Evolutionary conservation across 2,797 vertebrate species (phyloP).

Genomic region (Alfaro cultratus): DNA sequence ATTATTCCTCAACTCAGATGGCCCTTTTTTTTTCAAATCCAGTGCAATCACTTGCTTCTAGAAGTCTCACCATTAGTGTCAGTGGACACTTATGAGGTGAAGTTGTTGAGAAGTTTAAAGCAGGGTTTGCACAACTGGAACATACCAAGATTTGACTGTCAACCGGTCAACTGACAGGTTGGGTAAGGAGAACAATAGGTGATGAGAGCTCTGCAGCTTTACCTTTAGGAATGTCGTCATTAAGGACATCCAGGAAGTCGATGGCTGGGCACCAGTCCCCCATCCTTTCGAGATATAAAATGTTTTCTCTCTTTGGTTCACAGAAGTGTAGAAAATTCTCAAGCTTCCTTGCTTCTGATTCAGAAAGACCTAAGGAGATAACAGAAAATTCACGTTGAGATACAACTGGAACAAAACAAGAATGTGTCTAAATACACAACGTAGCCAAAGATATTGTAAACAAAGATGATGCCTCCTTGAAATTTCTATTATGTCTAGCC

Average conservation of each 20-base stretch:
- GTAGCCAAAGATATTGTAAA: background rate
- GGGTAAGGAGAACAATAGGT: background rate
- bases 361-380: constrained; percentile 83
- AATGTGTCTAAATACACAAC: background rate
- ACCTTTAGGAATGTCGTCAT: constrained; percentile 91
- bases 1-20: background rate
- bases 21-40: background rate
- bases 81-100: background rate
- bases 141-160: background rate
- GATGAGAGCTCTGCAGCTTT: constrained; percentile 10
- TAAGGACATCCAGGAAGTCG: constrained; percentile 91
- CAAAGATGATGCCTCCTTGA: background rate
- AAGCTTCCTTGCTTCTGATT: constrained; percentile 85
- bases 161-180: background rate
- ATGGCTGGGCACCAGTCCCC: constrained; percentile 86
- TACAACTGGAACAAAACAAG: background rate
- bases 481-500: background rate
- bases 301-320: constrained; percentile 81
- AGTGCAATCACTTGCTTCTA: background rate
- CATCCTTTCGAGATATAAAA: constrained; percentile 78
- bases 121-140: background rate
- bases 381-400: background rate
- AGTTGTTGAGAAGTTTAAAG: background rate
- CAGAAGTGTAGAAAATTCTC: constrained; percentile 90
- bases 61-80: background rate